Evolutionary conservation across 2,797 vertebrate species (phyloP).

Genomic region (Paedocypris micromegethes): DNA sequence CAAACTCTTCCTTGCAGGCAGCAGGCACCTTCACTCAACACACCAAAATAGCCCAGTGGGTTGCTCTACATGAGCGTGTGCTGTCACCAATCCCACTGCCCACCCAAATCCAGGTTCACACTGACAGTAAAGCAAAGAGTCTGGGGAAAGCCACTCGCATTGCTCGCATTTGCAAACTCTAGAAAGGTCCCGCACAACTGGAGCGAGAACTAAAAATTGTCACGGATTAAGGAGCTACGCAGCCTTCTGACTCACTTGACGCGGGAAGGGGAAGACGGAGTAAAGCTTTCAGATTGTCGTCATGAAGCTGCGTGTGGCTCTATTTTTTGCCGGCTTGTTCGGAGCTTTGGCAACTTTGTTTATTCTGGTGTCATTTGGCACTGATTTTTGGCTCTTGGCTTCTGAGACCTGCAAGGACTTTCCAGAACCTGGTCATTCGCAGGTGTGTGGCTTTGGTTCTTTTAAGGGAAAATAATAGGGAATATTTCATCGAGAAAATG

Average conservation of each 20-base stretch:
- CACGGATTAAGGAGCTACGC: slow-evolving; percentile 8
- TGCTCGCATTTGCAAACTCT: background rate
- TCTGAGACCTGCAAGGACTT: slow-evolving; percentile 74
- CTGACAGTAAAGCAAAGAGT: slow-evolving; percentile 1
- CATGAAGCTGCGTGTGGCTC: slow-evolving; percentile 86
- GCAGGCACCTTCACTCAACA: slow-evolving; percentile 74
- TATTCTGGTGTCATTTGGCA: slow-evolving; percentile 89
- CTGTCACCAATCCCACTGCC: slow-evolving; percentile 54
- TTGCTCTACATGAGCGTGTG: slow-evolving; percentile 61
- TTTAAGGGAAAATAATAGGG: background rate
- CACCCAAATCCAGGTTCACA: slow-evolving; percentile 37
- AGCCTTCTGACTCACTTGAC: background rate
- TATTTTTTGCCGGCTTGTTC: slow-evolving; percentile 92
- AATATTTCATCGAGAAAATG: background rate
- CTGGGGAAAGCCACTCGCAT: background rate
- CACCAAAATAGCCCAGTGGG: slow-evolving; percentile 81
- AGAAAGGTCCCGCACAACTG: slow-evolving; percentile 5
- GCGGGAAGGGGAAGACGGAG: slow-evolving; percentile 6
- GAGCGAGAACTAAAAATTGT: background rate
- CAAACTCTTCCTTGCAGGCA: slow-evolving; percentile 47
- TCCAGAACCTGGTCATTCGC: background rate
- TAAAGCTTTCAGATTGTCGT: slow-evolving; percentile 33
- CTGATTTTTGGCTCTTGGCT: slow-evolving; percentile 93
- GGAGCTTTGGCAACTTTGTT: slow-evolving; percentile 84
- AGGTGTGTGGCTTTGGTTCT: too few relatives aligned